These are phyloP conservation scores for Lasioglossum pauxillum DNA, from an alignment of 2,888 invertebrate species.

Conservation along the genomic window DNA sequence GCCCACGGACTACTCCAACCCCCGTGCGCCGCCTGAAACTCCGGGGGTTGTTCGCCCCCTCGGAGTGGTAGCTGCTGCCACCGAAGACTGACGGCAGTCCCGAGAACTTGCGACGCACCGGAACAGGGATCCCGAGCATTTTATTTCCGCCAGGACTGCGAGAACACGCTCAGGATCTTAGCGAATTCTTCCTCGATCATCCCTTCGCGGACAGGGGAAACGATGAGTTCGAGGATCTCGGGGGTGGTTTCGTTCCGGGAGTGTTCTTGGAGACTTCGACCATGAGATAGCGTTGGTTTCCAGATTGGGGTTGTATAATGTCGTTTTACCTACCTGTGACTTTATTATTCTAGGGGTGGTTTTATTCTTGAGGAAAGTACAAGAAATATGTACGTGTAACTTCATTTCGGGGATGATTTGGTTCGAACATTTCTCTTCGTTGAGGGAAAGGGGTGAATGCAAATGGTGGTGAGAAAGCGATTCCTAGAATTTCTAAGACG, in stretches of 20 bases:
- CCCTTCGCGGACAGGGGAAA: neutral
- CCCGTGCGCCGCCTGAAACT: conserved; percentile 55
- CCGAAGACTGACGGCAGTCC: conserved; percentile 45
- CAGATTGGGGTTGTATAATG: neutral
- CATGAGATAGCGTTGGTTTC: neutral
- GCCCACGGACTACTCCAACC: conserved; percentile 61
- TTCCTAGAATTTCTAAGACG: neutral
- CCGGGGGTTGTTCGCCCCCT: conserved; percentile 54
- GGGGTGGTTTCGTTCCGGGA: neutral
- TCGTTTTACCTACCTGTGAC: neutral
- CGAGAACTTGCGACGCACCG: conserved; percentile 37
- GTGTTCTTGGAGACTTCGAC: neutral
- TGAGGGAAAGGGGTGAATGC: neutral
- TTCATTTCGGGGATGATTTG: neutral
- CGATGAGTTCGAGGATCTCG: neutral
- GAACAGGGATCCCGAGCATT: conserved; percentile 60
- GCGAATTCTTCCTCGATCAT: neutral
- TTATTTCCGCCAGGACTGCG: conserved; percentile 46
- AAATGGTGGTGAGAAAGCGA: neutral
- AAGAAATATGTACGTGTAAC: neutral
- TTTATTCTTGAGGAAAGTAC: neutral
- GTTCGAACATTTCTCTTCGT: neutral
- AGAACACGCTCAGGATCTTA: neutral
- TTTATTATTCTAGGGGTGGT: neutral
- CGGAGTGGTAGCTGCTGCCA: conserved; percentile 69